Evolutionary conservation across 2,113 vertebrate genomes (phyloP).

Genomic region (Centrocercus urophasianus): DNA sequence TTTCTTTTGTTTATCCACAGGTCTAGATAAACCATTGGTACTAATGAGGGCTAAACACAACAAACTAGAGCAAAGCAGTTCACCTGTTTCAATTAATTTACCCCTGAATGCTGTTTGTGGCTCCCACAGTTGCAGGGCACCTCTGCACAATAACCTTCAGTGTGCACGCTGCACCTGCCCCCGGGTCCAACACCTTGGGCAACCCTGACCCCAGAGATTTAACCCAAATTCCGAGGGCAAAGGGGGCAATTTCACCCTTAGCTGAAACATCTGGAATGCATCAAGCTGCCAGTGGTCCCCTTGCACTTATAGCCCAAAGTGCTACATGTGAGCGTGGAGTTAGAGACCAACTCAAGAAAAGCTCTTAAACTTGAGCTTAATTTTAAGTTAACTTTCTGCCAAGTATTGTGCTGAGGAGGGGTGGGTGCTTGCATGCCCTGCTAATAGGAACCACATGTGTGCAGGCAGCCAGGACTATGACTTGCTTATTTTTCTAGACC

Average conservation of each 20-base stretch:
- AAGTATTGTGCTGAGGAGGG: neutral
- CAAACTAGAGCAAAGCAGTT: constrained; percentile 25
- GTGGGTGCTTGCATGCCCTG: neutral
- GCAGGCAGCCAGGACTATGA: neutral
- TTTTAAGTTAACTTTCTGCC: neutral
- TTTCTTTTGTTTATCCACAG: constrained; percentile 42
- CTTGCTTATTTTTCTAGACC: neutral
- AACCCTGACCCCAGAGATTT: neutral
- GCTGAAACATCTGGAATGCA: constrained; percentile 41
- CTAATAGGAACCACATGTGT: neutral
- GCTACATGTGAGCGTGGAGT: constrained; percentile 13
- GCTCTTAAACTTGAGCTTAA: constrained; percentile 3
- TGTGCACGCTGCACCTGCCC: neutral
- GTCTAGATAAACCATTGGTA: constrained; percentile 15
- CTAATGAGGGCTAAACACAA: neutral
- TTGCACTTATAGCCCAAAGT: constrained; percentile 25
- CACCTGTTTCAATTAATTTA: constrained; percentile 57
- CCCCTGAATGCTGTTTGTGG: neutral
- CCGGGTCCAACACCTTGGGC: neutral
- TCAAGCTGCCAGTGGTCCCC: neutral
- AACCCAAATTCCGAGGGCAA: neutral
- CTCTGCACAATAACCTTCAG: constrained; percentile 13
- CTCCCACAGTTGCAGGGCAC: constrained; percentile 3
- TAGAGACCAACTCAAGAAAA: neutral
- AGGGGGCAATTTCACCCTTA: constrained; percentile 22